Percentiles rank a stretch among this genome's conserved stretches.
phyloP scores from a whole-genome alignment of 2,113 vertebrate species.

The Phaethornis superciliosus region DNA sequence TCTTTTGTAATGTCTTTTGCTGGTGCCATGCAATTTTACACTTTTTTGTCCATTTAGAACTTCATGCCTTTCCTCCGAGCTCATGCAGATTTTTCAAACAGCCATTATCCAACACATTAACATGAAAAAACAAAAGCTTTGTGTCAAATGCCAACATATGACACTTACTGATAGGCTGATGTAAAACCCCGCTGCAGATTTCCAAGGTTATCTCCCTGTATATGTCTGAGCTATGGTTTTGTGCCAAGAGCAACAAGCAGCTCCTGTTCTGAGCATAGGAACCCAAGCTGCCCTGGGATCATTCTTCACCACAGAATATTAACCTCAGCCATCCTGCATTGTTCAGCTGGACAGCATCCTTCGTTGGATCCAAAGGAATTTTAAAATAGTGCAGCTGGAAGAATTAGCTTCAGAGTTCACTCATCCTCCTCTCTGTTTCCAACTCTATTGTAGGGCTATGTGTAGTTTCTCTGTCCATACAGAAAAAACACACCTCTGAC shows the following conservation, averaged over 20 bases:
- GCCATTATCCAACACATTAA: background rate
- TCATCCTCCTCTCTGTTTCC: background rate
- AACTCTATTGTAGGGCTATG: background rate
- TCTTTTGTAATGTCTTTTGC: background rate
- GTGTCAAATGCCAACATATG: accelerated
- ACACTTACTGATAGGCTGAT: background rate
- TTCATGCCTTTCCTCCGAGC: background rate
- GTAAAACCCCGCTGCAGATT: background rate
- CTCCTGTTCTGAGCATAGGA: background rate
- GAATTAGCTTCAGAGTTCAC: background rate
- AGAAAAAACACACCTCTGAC: background rate
- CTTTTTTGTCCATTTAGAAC: background rate
- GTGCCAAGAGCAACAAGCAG: background rate
- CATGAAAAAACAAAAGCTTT: background rate
- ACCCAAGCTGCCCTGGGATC: background rate
- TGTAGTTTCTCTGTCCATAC: background rate
- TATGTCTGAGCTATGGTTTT: accelerated
- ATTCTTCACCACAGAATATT: background rate
- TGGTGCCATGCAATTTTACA: conserved; percentile 15
- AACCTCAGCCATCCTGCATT: background rate
- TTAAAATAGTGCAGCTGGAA: background rate
- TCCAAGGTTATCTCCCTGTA: background rate
- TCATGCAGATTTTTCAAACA: background rate
- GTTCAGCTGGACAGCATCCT: background rate
- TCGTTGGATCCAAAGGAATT: background rate